phyloP scores from a whole-genome alignment of 2,888 invertebrate species.

The Rhingia campestris region DNA sequence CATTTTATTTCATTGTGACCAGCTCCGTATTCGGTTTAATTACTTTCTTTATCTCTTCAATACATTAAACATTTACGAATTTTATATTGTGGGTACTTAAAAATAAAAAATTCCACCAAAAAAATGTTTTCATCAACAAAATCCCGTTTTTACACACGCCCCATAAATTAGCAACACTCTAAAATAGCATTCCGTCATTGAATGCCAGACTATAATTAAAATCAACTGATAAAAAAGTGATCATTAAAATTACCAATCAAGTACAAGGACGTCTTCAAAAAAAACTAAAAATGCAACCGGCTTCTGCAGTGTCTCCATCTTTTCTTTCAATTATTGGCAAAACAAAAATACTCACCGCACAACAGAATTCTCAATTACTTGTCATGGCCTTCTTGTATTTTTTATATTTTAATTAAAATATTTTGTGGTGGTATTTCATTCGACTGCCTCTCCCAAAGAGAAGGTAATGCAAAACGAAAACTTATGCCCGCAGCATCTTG shows the following conservation, averaged over 20 bases:
- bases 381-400: background rate
- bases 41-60: too few relatives aligned
- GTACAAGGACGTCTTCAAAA: slow-evolving; percentile 37
- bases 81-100: too few relatives aligned
- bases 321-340: too few relatives aligned
- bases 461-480: background rate
- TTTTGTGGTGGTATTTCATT: slow-evolving; percentile 1
- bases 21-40: too few relatives aligned
- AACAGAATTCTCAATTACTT: background rate
- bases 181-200: background rate
- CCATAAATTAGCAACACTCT: too few relatives aligned
- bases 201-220: slow-evolving; percentile 2
- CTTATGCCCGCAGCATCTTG: slow-evolving; percentile 12
- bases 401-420: slow-evolving; percentile 22
- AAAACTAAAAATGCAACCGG: background rate
- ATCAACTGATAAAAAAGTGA: background rate
- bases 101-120: too few relatives aligned
- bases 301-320: too few relatives aligned
- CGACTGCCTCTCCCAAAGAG: background rate
- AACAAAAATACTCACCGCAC: background rate
- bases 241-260: slow-evolving; percentile 24
- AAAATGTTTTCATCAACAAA: too few relatives aligned
- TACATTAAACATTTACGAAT: too few relatives aligned
- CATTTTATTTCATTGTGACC: too few relatives aligned
- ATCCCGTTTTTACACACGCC: too few relatives aligned